Percentiles rank a stretch among this genome's conserved stretches.
Conservation (phyloP, 2,113 vertebrate genomes). For the Acanthochromis polyacanthus region DNA sequence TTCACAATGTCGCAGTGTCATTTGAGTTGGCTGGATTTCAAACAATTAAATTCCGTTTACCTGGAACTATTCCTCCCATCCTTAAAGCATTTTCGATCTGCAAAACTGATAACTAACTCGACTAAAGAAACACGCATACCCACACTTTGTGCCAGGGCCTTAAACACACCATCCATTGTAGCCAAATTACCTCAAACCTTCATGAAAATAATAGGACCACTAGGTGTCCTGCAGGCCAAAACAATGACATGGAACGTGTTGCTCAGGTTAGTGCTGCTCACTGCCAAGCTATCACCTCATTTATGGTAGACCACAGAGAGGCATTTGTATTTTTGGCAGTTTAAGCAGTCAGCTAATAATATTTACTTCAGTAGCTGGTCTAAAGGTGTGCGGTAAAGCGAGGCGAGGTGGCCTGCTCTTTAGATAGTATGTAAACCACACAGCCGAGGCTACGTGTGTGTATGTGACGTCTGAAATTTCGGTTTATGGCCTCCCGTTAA, state of each 20-base stretch:
- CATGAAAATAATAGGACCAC: not conserved
- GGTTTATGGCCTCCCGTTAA: conserved; percentile 47
- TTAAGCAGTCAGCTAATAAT: not conserved
- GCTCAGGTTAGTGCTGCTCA: not conserved
- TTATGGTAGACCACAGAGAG: not conserved
- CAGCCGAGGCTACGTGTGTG: not conserved
- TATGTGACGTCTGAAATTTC: conserved; percentile 17
- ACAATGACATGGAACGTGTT: conserved; percentile 21
- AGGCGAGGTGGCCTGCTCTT: conserved; percentile 13
- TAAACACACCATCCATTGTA: conserved; percentile 6
- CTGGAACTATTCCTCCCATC: not conserved
- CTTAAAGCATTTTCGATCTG: no score
- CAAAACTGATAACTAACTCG: no score
- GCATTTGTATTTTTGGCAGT: not conserved
- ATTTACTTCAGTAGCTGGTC: not conserved
- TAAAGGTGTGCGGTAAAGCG: conserved; percentile 21
- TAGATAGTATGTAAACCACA: conserved; percentile 18
- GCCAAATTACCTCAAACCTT: not conserved
- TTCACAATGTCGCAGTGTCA: not conserved
- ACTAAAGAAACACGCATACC: no score
- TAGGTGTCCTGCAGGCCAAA: not conserved
- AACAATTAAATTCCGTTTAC: not conserved
- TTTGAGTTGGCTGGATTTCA: not conserved
- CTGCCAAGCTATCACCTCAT: not conserved
- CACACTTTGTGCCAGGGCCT: not conserved